phyloP scores from a whole-genome alignment of 2,797 vertebrate species.

The Echeneis naucrates region DNA sequence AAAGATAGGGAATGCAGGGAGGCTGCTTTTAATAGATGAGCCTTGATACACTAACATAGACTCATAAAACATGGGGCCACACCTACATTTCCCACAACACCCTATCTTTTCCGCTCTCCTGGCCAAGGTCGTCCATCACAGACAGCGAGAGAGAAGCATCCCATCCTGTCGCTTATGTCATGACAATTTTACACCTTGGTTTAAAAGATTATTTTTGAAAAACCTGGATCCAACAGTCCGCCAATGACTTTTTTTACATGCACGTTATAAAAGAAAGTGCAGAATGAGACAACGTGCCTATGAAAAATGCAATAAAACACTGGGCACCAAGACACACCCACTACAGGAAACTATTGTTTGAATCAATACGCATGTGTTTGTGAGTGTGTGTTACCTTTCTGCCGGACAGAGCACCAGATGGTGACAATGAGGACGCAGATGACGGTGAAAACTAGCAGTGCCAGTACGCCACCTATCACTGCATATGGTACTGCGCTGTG shows the following conservation, averaged over 20 bases:
- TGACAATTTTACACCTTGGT: constrained; percentile 66
- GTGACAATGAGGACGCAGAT: constrained; percentile 93
- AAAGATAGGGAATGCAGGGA: constrained; percentile 65
- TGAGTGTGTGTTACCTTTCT: constrained; percentile 87
- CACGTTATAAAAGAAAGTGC: constrained; percentile 21
- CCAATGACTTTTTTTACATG: constrained; percentile 43
- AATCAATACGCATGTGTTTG: background rate
- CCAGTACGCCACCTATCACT: constrained; percentile 91
- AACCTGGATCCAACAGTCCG: constrained; percentile 28
- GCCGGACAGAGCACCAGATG: constrained; percentile 94
- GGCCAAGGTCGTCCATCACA: constrained; percentile 74
- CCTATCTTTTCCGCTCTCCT: constrained; percentile 35
- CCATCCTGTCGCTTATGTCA: constrained; percentile 37
- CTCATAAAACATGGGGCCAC: constrained; percentile 79
- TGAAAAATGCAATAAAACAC: constrained; percentile 43
- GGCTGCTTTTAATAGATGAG: constrained; percentile 76
- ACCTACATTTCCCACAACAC: constrained; percentile 65
- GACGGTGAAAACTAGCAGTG: constrained; percentile 92
- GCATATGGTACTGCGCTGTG: constrained; percentile 92
- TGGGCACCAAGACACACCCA: constrained; percentile 20
- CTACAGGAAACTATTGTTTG: constrained; percentile 18
- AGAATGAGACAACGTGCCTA: constrained; percentile 27
- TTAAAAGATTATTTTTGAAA: constrained; percentile 62
- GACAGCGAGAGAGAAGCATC: constrained; percentile 42
- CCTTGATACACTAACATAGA: constrained; percentile 71